Evolutionary conservation across 2,797 vertebrate species (phyloP).

Genomic region (Bradypus variegatus): DNA sequence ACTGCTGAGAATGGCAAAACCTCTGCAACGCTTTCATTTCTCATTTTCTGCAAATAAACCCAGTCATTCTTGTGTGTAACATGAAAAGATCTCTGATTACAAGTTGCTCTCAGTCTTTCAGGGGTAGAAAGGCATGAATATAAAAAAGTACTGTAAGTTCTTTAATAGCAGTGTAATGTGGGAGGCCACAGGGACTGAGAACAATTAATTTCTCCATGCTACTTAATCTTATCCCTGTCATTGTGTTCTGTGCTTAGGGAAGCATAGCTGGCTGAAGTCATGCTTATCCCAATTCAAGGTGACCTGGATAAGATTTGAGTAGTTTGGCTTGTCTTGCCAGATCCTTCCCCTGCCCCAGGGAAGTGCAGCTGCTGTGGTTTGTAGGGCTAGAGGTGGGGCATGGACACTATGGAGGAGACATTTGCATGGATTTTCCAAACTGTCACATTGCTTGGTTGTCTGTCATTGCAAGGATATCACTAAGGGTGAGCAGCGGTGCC

Average conservation of each 20-base stretch:
- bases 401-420: not conserved
- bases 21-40: not conserved
- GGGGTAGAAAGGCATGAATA: not conserved
- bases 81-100: not conserved
- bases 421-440: not conserved
- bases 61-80: not conserved
- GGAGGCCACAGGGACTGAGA: not conserved
- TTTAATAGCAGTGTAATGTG: not conserved
- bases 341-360: not conserved
- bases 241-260: not conserved
- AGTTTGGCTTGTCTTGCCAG: not conserved
- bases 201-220: not conserved
- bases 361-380: not conserved
- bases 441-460: not conserved
- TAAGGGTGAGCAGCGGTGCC: not conserved
- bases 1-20: too few species aligned
- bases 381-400: too few species aligned
- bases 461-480: not conserved
- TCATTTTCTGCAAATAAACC: not conserved
- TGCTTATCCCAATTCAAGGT: not conserved
- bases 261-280: not conserved
- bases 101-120: not conserved
- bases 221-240: not conserved
- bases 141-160: not conserved
- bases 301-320: not conserved